Evolutionary conservation across 1,140 invertebrate genomes (phyloP).

Genomic region (Mizuhopecten yessoensis): DNA sequence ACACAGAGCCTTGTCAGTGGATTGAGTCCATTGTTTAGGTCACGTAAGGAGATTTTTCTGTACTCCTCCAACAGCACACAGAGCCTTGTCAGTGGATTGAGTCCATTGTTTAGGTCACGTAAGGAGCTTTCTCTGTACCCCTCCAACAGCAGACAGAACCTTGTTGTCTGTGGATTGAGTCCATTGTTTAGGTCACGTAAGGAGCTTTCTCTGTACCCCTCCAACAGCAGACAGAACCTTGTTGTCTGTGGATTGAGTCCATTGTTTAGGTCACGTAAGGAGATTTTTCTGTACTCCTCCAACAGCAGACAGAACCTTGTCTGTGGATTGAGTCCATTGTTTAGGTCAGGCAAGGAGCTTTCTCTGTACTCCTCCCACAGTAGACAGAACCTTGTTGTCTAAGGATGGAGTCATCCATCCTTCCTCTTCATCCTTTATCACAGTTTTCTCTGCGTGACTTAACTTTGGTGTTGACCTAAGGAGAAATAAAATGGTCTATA

Average conservation of each 20-base stretch:
- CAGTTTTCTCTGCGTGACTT: neutral
- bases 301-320: neutral
- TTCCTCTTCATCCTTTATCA: neutral
- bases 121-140: neutral
- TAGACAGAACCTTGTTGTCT: neutral
- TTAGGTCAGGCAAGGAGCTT: neutral
- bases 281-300: no score
- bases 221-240: neutral
- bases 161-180: conserved; percentile 9
- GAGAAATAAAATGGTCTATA: neutral
- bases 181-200: neutral
- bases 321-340: no score
- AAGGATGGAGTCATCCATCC: neutral
- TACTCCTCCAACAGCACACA: no score
- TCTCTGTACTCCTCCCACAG: neutral
- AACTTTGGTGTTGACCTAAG: neutral
- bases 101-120: no score
- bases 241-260: neutral
- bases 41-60: no score
- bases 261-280: neutral
- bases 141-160: neutral
- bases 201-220: neutral
- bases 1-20: no score
- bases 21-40: no score
- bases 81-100: no score